Evolutionary conservation across 2,113 vertebrate species (phyloP).

Genomic region (Ochotona princeps): DNA sequence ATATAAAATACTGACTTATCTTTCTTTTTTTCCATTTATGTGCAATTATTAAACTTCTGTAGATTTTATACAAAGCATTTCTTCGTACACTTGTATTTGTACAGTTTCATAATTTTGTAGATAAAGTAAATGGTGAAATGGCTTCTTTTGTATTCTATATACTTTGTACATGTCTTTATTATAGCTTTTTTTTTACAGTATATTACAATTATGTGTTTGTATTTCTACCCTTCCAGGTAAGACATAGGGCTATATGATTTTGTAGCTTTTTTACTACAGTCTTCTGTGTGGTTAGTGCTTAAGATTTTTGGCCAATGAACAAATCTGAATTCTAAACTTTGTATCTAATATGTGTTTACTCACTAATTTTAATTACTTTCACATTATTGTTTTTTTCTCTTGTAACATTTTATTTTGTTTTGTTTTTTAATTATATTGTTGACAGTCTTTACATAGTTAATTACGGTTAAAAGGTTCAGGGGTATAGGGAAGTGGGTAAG

Average conservation of each 20-base stretch:
- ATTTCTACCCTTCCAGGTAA: neutral
- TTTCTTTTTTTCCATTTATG: neutral
- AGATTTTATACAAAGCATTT: conserved; percentile 19
- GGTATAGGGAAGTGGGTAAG: too few species aligned
- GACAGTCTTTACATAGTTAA: too few species aligned
- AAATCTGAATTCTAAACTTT: neutral
- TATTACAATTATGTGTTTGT: conserved; percentile 3
- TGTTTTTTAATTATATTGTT: too few species aligned
- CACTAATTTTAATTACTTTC: conserved; percentile 26
- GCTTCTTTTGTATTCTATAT: neutral
- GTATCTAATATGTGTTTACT: neutral
- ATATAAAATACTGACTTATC: neutral
- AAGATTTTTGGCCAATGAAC: neutral
- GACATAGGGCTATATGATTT: conserved; percentile 17
- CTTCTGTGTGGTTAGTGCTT: neutral
- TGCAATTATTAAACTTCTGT: neutral
- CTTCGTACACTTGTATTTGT: neutral
- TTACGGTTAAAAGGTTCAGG: too few species aligned
- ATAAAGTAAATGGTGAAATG: neutral
- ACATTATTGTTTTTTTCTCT: neutral
- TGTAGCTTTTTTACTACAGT: neutral
- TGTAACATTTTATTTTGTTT: too few species aligned
- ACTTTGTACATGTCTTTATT: conserved; percentile 2
- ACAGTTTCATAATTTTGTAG: neutral
- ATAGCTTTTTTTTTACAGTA: neutral